Percentiles rank a stretch among this genome's conserved stretches.
Evolutionary conservation across 2,888 invertebrate genomes (phyloP).

Genomic region (Campoplex capitator): DNA sequence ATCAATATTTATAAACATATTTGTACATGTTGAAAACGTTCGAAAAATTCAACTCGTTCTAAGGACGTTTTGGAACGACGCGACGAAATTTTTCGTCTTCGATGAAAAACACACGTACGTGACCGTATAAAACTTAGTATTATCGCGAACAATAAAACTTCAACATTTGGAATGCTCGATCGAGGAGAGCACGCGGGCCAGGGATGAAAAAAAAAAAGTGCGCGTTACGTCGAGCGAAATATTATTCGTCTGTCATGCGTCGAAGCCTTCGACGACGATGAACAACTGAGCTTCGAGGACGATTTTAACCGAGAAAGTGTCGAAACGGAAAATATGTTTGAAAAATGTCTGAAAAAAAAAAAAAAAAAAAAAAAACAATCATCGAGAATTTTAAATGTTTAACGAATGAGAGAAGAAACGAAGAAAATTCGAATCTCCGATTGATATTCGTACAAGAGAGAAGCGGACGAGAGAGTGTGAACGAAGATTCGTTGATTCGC

Average conservation of each 20-base stretch:
- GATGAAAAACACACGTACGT: not conserved
- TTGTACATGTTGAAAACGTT: conserved; percentile 29
- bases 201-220: conserved; percentile 34
- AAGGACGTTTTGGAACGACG: conserved; percentile 9
- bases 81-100: not conserved
- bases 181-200: not conserved
- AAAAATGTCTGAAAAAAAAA: not conserved
- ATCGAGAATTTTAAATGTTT: not conserved
- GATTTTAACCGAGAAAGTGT: not conserved
- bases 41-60: not conserved
- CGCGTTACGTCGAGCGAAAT: conserved; percentile 18
- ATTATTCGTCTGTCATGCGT: not conserved
- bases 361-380: not conserved
- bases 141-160: conserved; percentile 16
- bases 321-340: not conserved
- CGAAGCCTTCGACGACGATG: not conserved
- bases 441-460: not conserved
- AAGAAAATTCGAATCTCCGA: not conserved
- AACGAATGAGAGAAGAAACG: not conserved
- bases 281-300: not conserved
- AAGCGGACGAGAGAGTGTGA: not conserved
- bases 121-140: conserved; percentile 34
- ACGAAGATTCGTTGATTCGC: not conserved
- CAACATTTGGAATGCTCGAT: not conserved
- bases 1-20: not conserved